These are phyloP conservation scores for Agrochola lota DNA, from an alignment of 2,888 invertebrate species.

Conservation along the genomic window DNA sequence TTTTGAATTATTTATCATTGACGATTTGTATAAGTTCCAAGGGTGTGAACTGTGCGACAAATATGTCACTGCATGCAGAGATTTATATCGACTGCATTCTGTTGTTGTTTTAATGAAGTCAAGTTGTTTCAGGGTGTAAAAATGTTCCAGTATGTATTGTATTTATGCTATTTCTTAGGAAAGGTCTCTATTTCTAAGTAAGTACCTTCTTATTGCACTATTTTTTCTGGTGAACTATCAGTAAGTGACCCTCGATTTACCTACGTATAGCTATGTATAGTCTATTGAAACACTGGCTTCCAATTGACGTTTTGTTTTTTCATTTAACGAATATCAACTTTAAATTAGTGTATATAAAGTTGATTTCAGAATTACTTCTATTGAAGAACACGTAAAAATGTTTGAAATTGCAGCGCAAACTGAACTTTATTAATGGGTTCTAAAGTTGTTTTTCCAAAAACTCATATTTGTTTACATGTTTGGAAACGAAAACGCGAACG, in stretches of 20 bases:
- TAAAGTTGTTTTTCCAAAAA: too few relatives aligned
- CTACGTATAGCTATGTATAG: neutral
- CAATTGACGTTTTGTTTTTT: too few relatives aligned
- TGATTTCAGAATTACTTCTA: too few relatives aligned
- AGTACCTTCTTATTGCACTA: neutral
- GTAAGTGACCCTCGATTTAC: neutral
- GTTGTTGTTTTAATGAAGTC: neutral
- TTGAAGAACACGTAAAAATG: too few relatives aligned
- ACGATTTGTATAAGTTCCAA: slow-evolving; percentile 34
- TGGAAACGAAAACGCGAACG: too few relatives aligned
- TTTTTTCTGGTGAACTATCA: neutral
- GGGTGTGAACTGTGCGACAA: slow-evolving; percentile 48
- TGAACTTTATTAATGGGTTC: too few relatives aligned
- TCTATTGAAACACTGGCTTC: too few relatives aligned
- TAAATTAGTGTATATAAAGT: too few relatives aligned
- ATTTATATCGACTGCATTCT: neutral
- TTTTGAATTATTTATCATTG: slow-evolving; percentile 63
- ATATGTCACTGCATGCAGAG: slow-evolving; percentile 7
- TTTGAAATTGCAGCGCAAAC: too few relatives aligned
- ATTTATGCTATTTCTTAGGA: too few relatives aligned
- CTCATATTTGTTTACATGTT: too few relatives aligned
- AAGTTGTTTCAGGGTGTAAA: neutral
- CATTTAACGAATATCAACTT: too few relatives aligned
- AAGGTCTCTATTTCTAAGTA: neutral
- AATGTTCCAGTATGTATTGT: neutral